A percentile compares a stretch with the other conserved stretches of the same genome.
Evolutionary conservation across 2,888 invertebrate genomes (phyloP).

Genomic region (Eurytoma adleriae): DNA sequence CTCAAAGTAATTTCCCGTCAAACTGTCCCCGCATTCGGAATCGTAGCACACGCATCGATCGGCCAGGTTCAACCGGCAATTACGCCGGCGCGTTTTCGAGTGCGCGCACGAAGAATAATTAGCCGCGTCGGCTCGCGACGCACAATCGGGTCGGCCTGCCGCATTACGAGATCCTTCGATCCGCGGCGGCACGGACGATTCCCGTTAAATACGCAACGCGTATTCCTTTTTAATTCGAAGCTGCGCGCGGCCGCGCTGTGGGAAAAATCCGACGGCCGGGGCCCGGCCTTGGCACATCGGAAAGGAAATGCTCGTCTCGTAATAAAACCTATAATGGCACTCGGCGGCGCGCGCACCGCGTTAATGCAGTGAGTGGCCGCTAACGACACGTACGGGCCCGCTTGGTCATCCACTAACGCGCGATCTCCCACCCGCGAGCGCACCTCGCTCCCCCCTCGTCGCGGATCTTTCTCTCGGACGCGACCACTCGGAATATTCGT

Average conservation of each 20-base stretch:
- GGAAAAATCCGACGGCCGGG: slow-evolving; percentile 51
- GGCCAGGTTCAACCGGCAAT: slow-evolving; percentile 11
- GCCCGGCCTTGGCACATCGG: slow-evolving; percentile 50
- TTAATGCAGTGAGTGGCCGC: slow-evolving; percentile 58
- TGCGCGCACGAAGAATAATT: slow-evolving; percentile 23
- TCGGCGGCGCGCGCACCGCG: slow-evolving; percentile 21
- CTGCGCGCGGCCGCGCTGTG: slow-evolving; percentile 38
- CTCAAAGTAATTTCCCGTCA: not conserved
- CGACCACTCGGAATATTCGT: too few relatives aligned
- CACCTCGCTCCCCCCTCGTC: not conserved
- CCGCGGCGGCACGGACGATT: slow-evolving; percentile 17
- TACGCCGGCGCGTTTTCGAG: not conserved
- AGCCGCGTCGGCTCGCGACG: not conserved
- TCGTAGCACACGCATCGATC: slow-evolving; percentile 21
- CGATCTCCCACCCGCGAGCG: not conserved
- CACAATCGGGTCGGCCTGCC: not conserved
- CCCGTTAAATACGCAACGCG: slow-evolving; percentile 43
- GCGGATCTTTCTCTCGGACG: not conserved
- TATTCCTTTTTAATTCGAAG: slow-evolving; percentile 53
- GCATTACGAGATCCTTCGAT: slow-evolving; percentile 4
- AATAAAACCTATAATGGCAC: slow-evolving; percentile 64
- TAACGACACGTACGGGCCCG: slow-evolving; percentile 54
- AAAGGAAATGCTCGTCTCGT: slow-evolving; percentile 60
- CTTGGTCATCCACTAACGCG: slow-evolving; percentile 19
- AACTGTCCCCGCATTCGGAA: slow-evolving; percentile 10